These are phyloP conservation scores for Lepilemur septentrionalis DNA, from an alignment of 2,797 vertebrate genomes.

Conservation along the genomic window DNA sequence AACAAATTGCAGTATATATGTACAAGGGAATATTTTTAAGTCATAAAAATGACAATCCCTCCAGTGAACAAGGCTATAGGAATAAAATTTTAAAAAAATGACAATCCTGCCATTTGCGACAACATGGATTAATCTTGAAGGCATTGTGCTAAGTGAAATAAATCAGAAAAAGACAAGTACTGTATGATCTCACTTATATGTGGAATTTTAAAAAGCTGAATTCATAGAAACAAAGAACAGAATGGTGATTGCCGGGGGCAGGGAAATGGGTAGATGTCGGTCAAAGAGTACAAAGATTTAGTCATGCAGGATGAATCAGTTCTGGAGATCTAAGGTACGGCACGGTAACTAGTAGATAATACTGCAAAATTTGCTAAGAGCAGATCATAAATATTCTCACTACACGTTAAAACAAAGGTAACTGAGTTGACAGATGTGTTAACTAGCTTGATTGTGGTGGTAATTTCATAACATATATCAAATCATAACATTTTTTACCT, in stretches of 20 bases:
- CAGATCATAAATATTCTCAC: neutral
- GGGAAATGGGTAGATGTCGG: neutral
- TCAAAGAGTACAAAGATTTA: neutral
- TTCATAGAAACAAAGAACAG: too few relatives aligned
- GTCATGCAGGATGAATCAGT: neutral
- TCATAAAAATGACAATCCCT: too few relatives aligned
- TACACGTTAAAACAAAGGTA: neutral
- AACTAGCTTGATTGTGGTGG: neutral
- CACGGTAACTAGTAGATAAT: neutral
- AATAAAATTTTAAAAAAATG: too few relatives aligned
- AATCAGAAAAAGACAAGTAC: too few relatives aligned
- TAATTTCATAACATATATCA: neutral
- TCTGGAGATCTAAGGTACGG: neutral
- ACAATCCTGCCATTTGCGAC: too few relatives aligned
- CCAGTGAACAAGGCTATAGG: too few relatives aligned
- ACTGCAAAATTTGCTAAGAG: neutral
- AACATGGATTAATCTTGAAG: too few relatives aligned
- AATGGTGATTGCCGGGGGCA: neutral
- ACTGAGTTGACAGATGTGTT: neutral
- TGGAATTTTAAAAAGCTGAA: too few relatives aligned
- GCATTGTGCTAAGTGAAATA: too few relatives aligned
- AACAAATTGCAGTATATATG: neutral
- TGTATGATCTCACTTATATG: too few relatives aligned
- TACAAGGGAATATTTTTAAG: neutral
- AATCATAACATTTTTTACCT: neutral